These are phyloP conservation scores for Myotis yumanensis DNA, from an alignment of 2,113 vertebrate species.

Conservation along the genomic window DNA sequence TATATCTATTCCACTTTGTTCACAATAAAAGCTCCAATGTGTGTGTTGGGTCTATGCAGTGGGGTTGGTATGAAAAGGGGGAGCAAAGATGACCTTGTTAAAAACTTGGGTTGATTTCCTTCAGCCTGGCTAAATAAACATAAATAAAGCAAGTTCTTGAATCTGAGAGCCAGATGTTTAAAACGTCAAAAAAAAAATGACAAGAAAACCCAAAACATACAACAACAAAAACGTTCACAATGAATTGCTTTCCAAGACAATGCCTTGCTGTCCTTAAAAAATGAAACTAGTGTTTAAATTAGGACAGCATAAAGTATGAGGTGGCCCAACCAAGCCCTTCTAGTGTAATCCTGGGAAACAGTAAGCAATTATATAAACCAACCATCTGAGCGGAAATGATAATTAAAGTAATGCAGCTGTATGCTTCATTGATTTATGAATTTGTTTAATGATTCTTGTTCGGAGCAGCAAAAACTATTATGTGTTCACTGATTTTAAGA, in stretches of 20 bases:
- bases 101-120: neutral
- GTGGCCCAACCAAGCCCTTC: conserved; percentile 62
- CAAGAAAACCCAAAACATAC: conserved; percentile 11
- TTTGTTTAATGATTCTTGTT: conserved; percentile 95
- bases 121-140: neutral
- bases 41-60: neutral
- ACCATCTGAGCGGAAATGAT: conserved; percentile 91
- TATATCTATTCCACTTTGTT: neutral
- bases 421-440: conserved; percentile 94
- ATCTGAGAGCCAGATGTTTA: conserved; percentile 47
- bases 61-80: rapidly evolving
- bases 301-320: conserved; percentile 69
- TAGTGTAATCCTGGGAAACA: conserved; percentile 84
- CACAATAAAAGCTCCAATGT: neutral
- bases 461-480: conserved; percentile 84
- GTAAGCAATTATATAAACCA: conserved; percentile 93
- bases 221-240: neutral
- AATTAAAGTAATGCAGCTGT: conserved; percentile 93
- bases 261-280: conserved; percentile 63
- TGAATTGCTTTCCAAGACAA: conserved; percentile 17
- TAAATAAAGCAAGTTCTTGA: neutral
- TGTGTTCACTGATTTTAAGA: conserved; percentile 83
- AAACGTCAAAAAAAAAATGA: neutral
- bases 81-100: neutral
- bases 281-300: conserved; percentile 58